Conservation (phyloP, 2,797 vertebrate genomes). For the Cottoperca gobio region DNA sequence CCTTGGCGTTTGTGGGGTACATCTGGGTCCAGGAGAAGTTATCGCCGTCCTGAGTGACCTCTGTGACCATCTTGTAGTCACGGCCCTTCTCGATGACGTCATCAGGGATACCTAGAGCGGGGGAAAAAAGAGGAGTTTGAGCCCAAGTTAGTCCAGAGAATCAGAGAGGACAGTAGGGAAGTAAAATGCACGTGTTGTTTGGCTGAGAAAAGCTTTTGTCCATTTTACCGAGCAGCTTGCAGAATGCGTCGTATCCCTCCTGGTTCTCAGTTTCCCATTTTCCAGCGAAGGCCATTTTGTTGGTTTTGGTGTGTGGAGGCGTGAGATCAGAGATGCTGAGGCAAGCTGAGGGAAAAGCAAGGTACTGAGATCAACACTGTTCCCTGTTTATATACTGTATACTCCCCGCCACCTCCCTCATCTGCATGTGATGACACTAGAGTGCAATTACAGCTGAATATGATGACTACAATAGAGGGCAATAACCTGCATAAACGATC, state of each 20-base stretch:
- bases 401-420: constrained; percentile 52
- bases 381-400: constrained; percentile 73
- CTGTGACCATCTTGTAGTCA: constrained; percentile 90
- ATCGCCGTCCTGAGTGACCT: constrained; percentile 89
- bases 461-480: constrained; percentile 65
- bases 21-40: constrained; percentile 87
- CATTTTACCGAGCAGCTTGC: constrained; percentile 90
- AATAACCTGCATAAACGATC: constrained; percentile 64
- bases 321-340: constrained; percentile 57
- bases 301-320: constrained; percentile 46
- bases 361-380: constrained; percentile 52
- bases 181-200: neutral
- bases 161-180: neutral
- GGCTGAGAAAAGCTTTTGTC: neutral
- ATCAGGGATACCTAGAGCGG: constrained; percentile 85
- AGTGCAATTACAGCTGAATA: constrained; percentile 59
- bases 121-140: neutral
- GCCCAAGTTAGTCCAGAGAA: neutral
- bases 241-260: constrained; percentile 93
- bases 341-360: constrained; percentile 62
- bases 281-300: constrained; percentile 90
- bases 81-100: constrained; percentile 87
- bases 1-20: constrained; percentile 84
- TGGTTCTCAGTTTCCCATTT: constrained; percentile 91
- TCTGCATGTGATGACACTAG: constrained; percentile 68